Evolutionary conservation across 2,888 invertebrate species (phyloP).

Genomic region (Drosophila histrio): DNA sequence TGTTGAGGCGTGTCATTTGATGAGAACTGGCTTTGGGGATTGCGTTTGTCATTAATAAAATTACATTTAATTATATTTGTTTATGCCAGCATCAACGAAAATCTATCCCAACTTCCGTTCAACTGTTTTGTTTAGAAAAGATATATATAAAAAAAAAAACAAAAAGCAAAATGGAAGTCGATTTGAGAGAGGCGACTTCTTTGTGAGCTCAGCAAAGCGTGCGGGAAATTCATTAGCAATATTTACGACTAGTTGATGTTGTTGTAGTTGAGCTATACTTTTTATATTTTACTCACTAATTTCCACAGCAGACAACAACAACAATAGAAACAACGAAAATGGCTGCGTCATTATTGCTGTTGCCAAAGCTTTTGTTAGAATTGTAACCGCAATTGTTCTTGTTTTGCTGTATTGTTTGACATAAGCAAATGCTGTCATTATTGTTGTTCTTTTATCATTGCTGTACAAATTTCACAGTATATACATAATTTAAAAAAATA

Average conservation of each 20-base stretch:
- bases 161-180: slow-evolving; percentile 60
- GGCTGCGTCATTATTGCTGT: slow-evolving; percentile 54
- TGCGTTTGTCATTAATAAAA: slow-evolving; percentile 73
- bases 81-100: slow-evolving; percentile 42
- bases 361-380: slow-evolving; percentile 57
- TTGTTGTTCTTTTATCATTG: slow-evolving; percentile 31
- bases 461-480: slow-evolving; percentile 39
- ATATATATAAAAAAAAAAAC: slow-evolving; percentile 12
- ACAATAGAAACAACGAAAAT: slow-evolving; percentile 24
- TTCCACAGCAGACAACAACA: slow-evolving; percentile 56
- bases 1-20: slow-evolving; percentile 27
- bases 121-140: slow-evolving; percentile 15
- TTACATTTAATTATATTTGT: slow-evolving; percentile 78
- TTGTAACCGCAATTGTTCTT: slow-evolving; percentile 37
- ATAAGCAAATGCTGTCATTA: slow-evolving; percentile 32
- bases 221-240: slow-evolving; percentile 81
- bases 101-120: slow-evolving; percentile 76
- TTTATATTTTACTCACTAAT: slow-evolving; percentile 62
- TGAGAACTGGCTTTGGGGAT: slow-evolving; percentile 1
- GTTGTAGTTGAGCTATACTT: slow-evolving; percentile 30
- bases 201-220: slow-evolving; percentile 72
- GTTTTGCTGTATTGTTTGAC: slow-evolving; percentile 40
- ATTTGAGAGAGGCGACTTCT: slow-evolving; percentile 50
- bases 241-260: slow-evolving; percentile 66
- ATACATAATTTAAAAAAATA: not conserved